A percentile compares a stretch with the other conserved stretches of the same genome.
Conservation (phyloP, 2,113 vertebrate species). For the Corynorhinus townsendii region DNA sequence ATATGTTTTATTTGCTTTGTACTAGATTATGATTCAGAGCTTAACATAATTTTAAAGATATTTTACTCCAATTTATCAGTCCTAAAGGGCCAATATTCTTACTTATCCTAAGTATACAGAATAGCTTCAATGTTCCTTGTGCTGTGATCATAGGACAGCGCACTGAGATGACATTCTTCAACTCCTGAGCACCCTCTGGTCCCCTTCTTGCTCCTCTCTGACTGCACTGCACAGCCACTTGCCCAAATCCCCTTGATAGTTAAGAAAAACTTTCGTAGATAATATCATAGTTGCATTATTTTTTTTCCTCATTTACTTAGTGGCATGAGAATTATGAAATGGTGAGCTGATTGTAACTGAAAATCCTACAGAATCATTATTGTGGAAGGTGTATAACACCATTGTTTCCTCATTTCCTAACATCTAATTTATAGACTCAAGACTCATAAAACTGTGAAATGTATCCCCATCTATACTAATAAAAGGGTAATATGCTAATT, state of each 20-base stretch:
- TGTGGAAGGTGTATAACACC: neutral
- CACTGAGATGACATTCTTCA: neutral
- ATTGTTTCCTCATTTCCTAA: neutral
- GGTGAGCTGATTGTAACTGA: neutral
- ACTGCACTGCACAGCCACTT: neutral
- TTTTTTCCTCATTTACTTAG: neutral
- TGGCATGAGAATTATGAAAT: neutral
- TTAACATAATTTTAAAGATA: neutral
- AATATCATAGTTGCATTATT: neutral
- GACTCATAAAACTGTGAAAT: neutral
- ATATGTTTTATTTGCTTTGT: neutral
- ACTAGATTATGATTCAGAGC: neutral
- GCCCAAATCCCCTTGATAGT: neutral
- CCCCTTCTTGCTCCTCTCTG: neutral
- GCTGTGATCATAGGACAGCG: neutral
- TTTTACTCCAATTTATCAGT: neutral
- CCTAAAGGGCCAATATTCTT: neutral
- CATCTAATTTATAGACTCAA: neutral
- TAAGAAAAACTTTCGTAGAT: neutral
- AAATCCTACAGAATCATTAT: neutral
- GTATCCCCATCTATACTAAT: no score
- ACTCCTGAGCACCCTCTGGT: neutral
- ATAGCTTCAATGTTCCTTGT: neutral
- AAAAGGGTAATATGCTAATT: no score
- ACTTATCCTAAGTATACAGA: neutral